Evolutionary conservation across 2,113 vertebrate species (phyloP).

Genomic region (Arenaria interpres): DNA sequence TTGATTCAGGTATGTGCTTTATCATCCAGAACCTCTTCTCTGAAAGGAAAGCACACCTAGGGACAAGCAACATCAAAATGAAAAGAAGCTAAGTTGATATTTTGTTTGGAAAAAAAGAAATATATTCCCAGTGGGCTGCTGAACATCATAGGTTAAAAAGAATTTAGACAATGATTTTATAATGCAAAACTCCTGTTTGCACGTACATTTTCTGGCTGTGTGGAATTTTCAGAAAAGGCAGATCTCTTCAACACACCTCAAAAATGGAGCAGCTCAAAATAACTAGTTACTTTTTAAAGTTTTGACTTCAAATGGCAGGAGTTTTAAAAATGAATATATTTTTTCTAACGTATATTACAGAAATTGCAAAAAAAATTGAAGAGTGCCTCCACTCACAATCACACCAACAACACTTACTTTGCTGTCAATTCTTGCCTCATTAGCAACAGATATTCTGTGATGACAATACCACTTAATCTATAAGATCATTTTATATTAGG

Average conservation of each 20-base stretch:
- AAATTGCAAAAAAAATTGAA: not conserved
- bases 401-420: not conserved
- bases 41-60: conserved; percentile 69
- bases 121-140: not conserved
- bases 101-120: not conserved
- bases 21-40: conserved; percentile 69
- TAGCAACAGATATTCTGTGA: not conserved
- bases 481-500: not conserved
- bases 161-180: not conserved
- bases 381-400: not conserved
- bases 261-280: not conserved
- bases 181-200: not conserved
- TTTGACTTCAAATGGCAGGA: not conserved
- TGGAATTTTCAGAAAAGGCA: not conserved
- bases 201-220: not conserved
- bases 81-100: conserved; percentile 66
- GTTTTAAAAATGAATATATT: not conserved
- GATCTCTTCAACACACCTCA: not conserved
- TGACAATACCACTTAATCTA: not conserved
- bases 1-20: conserved; percentile 75
- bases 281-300: not conserved
- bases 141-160: not conserved
- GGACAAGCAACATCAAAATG: conserved; percentile 40
- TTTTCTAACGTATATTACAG: not conserved
- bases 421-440: not conserved